phyloP scores from a whole-genome alignment of 2,888 invertebrate species.

The Tuta absoluta region DNA sequence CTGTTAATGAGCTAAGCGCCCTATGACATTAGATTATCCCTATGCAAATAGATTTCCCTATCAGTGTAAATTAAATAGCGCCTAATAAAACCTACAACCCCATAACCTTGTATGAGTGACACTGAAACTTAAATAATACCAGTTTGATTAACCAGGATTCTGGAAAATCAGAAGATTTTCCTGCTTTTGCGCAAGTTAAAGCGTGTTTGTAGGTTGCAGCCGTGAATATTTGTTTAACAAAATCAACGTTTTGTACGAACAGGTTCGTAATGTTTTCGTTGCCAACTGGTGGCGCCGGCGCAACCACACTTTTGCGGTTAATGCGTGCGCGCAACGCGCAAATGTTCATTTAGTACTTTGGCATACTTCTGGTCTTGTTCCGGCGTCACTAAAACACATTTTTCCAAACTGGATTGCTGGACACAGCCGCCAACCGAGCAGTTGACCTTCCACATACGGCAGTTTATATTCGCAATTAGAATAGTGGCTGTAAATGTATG shows the following conservation, averaged over 20 bases:
- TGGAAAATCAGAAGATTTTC: constrained; percentile 59
- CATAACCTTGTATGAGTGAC: constrained; percentile 5
- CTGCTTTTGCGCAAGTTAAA: constrained; percentile 56
- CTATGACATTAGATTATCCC: too few relatives aligned
- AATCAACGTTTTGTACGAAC: constrained; percentile 65
- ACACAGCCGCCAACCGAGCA: constrained; percentile 7
- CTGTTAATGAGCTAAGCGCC: too few relatives aligned
- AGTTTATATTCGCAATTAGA: constrained; percentile 31
- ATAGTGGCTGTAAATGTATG: constrained; percentile 28
- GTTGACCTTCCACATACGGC: constrained; percentile 25
- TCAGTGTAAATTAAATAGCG: constrained; percentile 11
- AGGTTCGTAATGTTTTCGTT: constrained; percentile 64
- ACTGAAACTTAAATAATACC: constrained; percentile 1
- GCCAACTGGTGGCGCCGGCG: constrained; percentile 51
- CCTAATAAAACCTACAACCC: constrained; percentile 1
- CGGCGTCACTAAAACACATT: constrained; percentile 41
- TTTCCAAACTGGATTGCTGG: constrained; percentile 34
- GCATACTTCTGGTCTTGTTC: constrained; percentile 62
- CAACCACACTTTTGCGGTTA: constrained; percentile 65
- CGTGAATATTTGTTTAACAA: constrained; percentile 63
- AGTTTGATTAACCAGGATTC: constrained; percentile 24
- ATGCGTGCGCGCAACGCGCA: constrained; percentile 60
- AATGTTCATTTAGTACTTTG: constrained; percentile 67
- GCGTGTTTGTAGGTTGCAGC: constrained; percentile 51
- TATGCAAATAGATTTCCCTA: constrained; percentile 16